Evolutionary conservation across 1,140 invertebrate genomes (phyloP).

Genomic region (Augochlora pura): DNA sequence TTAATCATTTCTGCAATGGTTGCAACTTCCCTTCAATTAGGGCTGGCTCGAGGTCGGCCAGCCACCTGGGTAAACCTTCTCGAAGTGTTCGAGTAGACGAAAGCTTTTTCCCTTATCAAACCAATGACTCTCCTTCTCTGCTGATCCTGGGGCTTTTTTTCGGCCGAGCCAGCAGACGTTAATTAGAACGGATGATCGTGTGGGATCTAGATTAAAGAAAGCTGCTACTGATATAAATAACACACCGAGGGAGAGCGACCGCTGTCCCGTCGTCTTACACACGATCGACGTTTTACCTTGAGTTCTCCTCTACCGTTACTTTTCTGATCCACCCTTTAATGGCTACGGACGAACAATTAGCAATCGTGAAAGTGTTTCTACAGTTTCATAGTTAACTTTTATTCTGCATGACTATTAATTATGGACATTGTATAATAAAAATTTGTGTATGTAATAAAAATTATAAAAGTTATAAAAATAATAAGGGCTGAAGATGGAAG

Average conservation of each 20-base stretch:
- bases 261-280: background rate
- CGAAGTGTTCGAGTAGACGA: constrained; percentile 19
- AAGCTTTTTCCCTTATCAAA: constrained; percentile 39
- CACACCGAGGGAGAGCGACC: background rate
- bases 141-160: constrained; percentile 27
- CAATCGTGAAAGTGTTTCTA: too few species aligned
- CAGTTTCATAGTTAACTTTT: too few species aligned
- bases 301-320: too few species aligned
- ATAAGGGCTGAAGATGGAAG: too few species aligned
- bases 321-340: too few species aligned
- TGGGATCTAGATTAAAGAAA: constrained; percentile 52
- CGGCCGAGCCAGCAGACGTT: constrained; percentile 44
- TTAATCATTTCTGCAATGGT: constrained; percentile 61
- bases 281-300: background rate
- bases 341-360: too few species aligned
- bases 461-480: too few species aligned
- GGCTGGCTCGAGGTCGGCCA: constrained; percentile 45
- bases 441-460: too few species aligned
- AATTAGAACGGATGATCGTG: constrained; percentile 47
- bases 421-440: too few species aligned
- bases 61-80: constrained; percentile 69
- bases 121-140: background rate
- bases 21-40: constrained; percentile 70
- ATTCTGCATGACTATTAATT: too few species aligned
- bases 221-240: constrained; percentile 28